phyloP scores from a whole-genome alignment of 2,888 invertebrate genomes.

The Drosophila vallismaia region DNA sequence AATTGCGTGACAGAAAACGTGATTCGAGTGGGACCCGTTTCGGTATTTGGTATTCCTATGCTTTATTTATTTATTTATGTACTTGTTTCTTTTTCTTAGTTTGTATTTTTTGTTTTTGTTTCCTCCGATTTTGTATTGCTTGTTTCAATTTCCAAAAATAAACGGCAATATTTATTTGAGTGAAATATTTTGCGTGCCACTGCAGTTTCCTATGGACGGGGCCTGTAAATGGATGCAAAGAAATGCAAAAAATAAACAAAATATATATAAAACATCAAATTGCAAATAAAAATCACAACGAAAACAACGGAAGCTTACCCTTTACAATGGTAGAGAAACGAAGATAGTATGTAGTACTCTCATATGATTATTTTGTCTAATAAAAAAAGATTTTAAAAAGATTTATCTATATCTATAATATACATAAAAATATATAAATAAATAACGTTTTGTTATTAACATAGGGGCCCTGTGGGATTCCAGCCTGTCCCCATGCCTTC shows the following conservation, averaged over 20 bases:
- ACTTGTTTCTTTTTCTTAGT: not conserved
- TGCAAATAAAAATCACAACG: conserved; percentile 27
- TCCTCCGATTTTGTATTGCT: conserved; percentile 9
- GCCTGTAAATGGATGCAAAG: conserved; percentile 63
- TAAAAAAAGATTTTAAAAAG: too few species aligned
- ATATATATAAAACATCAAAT: conserved; percentile 7
- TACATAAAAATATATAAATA: not conserved
- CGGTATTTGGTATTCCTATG: conserved; percentile 25
- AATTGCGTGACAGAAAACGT: conserved; percentile 52
- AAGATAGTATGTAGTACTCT: too few species aligned
- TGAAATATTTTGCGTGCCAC: conserved; percentile 55
- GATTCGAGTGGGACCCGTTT: conserved; percentile 43
- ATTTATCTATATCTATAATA: not conserved
- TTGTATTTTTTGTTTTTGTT: not conserved
- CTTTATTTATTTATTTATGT: conserved; percentile 35
- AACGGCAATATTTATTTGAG: conserved; percentile 38
- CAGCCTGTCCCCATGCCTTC: conserved; percentile 1
- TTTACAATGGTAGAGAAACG: too few species aligned
- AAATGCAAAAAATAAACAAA: conserved; percentile 1
- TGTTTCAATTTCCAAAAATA: conserved; percentile 41
- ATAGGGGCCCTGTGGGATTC: conserved; percentile 21
- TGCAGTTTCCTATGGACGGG: conserved; percentile 57
- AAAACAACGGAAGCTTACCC: conserved; percentile 4
- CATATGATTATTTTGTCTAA: too few species aligned
- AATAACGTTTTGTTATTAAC: conserved; percentile 33